Evolutionary conservation across 2,888 invertebrate species (phyloP).

Genomic region (Lypha dubia): DNA sequence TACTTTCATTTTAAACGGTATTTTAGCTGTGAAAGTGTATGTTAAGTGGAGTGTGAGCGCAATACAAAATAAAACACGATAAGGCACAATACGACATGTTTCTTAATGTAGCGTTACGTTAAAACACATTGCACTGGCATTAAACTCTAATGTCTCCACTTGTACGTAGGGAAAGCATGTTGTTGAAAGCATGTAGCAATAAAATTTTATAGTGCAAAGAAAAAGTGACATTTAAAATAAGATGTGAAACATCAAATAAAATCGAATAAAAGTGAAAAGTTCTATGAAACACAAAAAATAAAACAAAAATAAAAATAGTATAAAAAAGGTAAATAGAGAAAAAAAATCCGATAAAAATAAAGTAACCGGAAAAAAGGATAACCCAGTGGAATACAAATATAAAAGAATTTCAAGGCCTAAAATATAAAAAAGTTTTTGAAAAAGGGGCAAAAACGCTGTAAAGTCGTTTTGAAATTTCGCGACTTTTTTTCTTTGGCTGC

Average conservation of each 20-base stretch:
- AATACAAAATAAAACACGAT: constrained; percentile 16
- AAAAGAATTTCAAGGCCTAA: constrained; percentile 3
- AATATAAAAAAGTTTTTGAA: constrained; percentile 19
- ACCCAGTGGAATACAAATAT: neutral
- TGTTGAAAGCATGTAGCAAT: constrained; percentile 20
- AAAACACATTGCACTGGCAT: constrained; percentile 26
- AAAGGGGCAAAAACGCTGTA: constrained; percentile 3
- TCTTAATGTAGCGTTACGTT: constrained; percentile 17
- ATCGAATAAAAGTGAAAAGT: constrained; percentile 73
- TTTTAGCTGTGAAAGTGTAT: neutral
- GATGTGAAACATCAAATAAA: constrained; percentile 65
- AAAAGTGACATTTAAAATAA: constrained; percentile 69
- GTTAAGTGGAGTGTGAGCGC: constrained; percentile 14
- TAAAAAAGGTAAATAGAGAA: constrained; percentile 1
- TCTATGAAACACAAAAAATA: constrained; percentile 71
- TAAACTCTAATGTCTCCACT: constrained; percentile 61
- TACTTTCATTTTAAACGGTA: neutral
- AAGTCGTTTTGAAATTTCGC: neutral
- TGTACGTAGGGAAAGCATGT: constrained; percentile 49
- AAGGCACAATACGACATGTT: constrained; percentile 29
- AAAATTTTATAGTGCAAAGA: constrained; percentile 54
- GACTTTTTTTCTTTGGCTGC: neutral
- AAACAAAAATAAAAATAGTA: constrained; percentile 21
- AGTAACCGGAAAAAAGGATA: constrained; percentile 49
- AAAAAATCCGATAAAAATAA: constrained; percentile 42